Evolutionary conservation across 2,888 invertebrate species (phyloP).

Genomic region (Subacronicta megacephala): DNA sequence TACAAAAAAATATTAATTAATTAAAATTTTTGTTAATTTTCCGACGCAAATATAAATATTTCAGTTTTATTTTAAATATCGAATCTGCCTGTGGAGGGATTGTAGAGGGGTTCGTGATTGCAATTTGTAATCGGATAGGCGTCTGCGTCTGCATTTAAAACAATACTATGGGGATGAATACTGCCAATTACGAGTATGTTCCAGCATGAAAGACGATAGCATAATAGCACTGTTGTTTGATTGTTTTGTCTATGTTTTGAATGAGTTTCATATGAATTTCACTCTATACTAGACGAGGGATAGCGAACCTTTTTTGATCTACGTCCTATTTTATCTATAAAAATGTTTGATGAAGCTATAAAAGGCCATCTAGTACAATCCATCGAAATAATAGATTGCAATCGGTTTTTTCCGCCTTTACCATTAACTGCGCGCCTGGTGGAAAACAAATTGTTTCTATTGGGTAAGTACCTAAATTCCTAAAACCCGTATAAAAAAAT

Average conservation of each 20-base stretch:
- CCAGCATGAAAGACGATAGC: slow-evolving; percentile 27
- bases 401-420: too few relatives aligned
- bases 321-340: too few relatives aligned
- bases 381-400: too few relatives aligned
- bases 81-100: slow-evolving; percentile 1
- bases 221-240: slow-evolving; percentile 10
- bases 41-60: not conserved
- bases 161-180: slow-evolving; percentile 26
- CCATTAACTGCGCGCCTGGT: too few relatives aligned
- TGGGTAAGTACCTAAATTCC: too few relatives aligned
- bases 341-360: too few relatives aligned
- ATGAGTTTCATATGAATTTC: not conserved
- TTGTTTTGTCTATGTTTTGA: slow-evolving; percentile 35
- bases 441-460: too few relatives aligned
- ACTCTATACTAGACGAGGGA: too few relatives aligned
- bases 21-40: not conserved
- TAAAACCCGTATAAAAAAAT: too few relatives aligned
- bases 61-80: not conserved
- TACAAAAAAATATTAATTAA: too few relatives aligned
- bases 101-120: slow-evolving; percentile 10
- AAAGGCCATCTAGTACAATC: too few relatives aligned
- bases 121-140: slow-evolving; percentile 47
- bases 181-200: slow-evolving; percentile 26
- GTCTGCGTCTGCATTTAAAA: slow-evolving; percentile 22
- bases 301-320: too few relatives aligned